These are phyloP conservation scores for Caenorhabditis doughertyi DNA, from an alignment of 2,888 invertebrate genomes.

Conservation along the genomic window DNA sequence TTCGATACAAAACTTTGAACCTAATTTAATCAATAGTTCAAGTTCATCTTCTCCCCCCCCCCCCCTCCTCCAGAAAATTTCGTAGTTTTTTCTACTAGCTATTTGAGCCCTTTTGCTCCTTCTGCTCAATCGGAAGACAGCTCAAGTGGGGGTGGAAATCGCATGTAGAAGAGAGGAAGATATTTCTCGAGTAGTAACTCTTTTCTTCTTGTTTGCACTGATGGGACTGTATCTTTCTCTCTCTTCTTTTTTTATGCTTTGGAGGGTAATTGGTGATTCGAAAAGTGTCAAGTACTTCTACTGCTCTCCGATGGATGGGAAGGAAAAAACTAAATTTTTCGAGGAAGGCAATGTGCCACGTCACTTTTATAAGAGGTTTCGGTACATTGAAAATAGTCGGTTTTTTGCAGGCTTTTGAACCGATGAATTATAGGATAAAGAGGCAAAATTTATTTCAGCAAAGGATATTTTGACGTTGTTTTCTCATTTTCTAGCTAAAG, in stretches of 20 bases:
- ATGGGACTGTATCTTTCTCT: slow-evolving; percentile 19
- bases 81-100: background rate
- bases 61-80: background rate
- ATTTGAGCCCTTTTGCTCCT: background rate
- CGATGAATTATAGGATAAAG: too few species aligned
- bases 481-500: too few species aligned
- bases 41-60: background rate
- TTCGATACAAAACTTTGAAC: background rate
- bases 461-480: too few species aligned
- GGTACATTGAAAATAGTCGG: too few species aligned
- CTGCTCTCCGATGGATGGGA: too few species aligned
- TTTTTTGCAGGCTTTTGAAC: too few species aligned
- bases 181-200: background rate
- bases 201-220: slow-evolving; percentile 17
- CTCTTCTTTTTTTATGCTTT: background rate
- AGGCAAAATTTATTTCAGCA: too few species aligned
- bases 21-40: slow-evolving; percentile 3
- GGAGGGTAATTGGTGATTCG: slow-evolving; percentile 20
- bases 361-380: too few species aligned
- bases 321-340: too few species aligned
- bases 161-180: background rate
- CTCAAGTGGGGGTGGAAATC: slow-evolving; percentile 7
- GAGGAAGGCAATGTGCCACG: too few species aligned
- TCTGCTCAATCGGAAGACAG: background rate
- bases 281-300: slow-evolving; percentile 40